Evolutionary conservation across 2,113 vertebrate species (phyloP).

Genomic region (Microtus oregoni): DNA sequence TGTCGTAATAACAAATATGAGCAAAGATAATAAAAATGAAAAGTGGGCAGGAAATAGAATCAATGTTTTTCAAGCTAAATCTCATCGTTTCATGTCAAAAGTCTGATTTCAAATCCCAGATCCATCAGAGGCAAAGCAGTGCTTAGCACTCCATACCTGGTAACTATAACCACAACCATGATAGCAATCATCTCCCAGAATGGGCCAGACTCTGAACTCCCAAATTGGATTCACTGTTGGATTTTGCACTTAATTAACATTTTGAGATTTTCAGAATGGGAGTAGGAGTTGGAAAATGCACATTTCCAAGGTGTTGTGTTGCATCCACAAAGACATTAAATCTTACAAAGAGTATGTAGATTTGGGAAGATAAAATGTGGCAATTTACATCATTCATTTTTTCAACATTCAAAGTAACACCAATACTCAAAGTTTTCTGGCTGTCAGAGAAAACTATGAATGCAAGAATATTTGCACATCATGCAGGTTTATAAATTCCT

Average conservation of each 20-base stretch:
- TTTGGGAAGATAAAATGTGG: neutral
- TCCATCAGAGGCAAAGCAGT: neutral
- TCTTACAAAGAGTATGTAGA: slow-evolving; percentile 21
- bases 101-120: neutral
- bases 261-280: slow-evolving; percentile 18
- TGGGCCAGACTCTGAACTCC: slow-evolving; percentile 20
- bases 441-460: slow-evolving; percentile 54
- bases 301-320: neutral
- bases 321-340: slow-evolving; percentile 29
- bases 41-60: slow-evolving; percentile 46
- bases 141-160: slow-evolving; percentile 17
- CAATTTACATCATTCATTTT: slow-evolving; percentile 47
- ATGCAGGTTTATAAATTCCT: neutral
- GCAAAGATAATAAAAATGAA: slow-evolving; percentile 13
- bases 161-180: slow-evolving; percentile 2
- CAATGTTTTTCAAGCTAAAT: slow-evolving; percentile 37
- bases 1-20: neutral
- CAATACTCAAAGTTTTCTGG: slow-evolving; percentile 6
- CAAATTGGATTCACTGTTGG: neutral
- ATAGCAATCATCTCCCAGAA: neutral
- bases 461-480: slow-evolving; percentile 15
- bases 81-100: slow-evolving; percentile 37
- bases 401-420: slow-evolving; percentile 17
- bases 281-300: slow-evolving; percentile 2
- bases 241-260: slow-evolving; percentile 1